Evolutionary conservation across 2,113 vertebrate species (phyloP), one percentile per base, ranked within the genome.

Genomic region (Cheirogaleus medius): DNA sequence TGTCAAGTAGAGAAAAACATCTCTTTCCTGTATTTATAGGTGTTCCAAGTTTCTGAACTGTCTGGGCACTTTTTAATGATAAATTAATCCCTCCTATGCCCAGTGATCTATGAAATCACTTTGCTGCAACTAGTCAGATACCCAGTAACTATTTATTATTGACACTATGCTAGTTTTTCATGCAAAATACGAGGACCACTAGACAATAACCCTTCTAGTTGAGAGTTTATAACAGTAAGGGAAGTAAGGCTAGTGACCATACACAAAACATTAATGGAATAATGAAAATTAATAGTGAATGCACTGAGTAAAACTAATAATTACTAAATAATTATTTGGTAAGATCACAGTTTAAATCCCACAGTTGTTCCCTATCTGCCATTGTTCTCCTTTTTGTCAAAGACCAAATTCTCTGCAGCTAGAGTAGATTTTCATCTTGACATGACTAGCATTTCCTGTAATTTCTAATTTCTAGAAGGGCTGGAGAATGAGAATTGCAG

Each of bases 381-480:
- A 91, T 83, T 82, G 88, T 81, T 63, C 60, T 80, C 77, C n/a
- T 76, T 93, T 91, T 81, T 77, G 78, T 96, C 56, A 96, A 91
- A 91, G 63, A 89, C 32, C 29, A 91, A 82, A 95, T 73, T 92
- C 63, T 94, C 47, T 60, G 68, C n/a, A 91, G 88, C 34, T 78
- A 88, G 5, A 95, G 76, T 52, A 87, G 29, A 92, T 96, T 93
- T 93, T 74, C 68, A 87, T 87, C 69, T 83, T 73, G 52, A 95
- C 44, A 54, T 76, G 64, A 89, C 63, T 44, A 84, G 78, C 32
- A 87, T 32, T 96, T 91, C 82, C 87, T 90, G 12, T 78, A 89
- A 95, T 94, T 94, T 95, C 74, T 95, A 90, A 90, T 97, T 87
- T 96, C 90, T 80, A 66, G 37, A 94, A 93, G 63, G 20, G 15